Conservation (phyloP, 2,888 invertebrate genomes). For the Alentia gelatinosa region DNA sequence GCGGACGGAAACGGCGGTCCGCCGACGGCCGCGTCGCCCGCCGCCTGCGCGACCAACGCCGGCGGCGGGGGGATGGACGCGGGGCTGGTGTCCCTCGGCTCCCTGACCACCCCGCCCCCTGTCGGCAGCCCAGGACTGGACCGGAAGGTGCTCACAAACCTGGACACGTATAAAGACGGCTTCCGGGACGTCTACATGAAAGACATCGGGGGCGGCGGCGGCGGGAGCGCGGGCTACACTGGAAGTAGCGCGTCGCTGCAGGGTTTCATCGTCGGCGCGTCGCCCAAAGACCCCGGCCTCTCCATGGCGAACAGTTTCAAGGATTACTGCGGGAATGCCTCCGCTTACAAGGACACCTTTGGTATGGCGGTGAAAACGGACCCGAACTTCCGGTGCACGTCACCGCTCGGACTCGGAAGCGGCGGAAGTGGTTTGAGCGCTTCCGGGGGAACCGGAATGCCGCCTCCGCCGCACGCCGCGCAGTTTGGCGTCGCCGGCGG, state of each 20-base stretch:
- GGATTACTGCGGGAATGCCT: background rate
- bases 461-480: background rate
- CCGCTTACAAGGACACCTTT: background rate
- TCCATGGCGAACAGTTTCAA: background rate
- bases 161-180: slow-evolving; percentile 36
- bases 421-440: background rate
- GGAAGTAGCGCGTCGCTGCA: background rate
- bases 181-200: slow-evolving; percentile 23
- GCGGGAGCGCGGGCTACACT: background rate
- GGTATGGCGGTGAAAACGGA: background rate
- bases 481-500: slow-evolving; percentile 2
- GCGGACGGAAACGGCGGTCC: background rate
- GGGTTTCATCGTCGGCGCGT: background rate
- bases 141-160: slow-evolving; percentile 27
- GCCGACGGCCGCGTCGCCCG: background rate
- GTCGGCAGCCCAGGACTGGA: background rate
- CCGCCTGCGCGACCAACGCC: background rate
- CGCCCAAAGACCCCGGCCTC: too few relatives aligned
- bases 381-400: background rate
- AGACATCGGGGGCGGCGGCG: background rate
- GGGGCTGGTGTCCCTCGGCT: background rate
- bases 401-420: background rate
- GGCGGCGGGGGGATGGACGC: background rate
- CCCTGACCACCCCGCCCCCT: background rate
- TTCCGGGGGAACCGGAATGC: background rate